Base-by-base conservation (phyloP, 1,140 invertebrate species). In the Ectropis grisescens region DNA sequence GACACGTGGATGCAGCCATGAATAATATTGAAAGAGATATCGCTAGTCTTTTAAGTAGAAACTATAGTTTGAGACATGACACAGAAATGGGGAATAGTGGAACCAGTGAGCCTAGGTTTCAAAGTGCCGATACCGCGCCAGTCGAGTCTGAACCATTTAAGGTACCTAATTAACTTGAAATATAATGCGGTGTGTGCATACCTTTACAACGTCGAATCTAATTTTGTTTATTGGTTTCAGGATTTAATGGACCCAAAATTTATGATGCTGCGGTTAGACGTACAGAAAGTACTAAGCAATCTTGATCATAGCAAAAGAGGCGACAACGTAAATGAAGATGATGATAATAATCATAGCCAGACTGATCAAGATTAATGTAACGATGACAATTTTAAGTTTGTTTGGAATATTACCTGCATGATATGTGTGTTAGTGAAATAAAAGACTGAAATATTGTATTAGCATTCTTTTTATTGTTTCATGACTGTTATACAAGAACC, bases 221-320 rank as follows among this genome's bases (percentile, higher is more conserved):
- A 8, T 19, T 19, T 19, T 8, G 16, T 4, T 19, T 19, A 19
- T 19, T 19, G n/a, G n/a, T n/a, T 66, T 19, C 41, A 82, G 78
- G 75, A 74, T 33, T 74, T 65, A 14, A 62, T 75, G 60, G 79
- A 82, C 37, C 75, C 79, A 2, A 80, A 81, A 49, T 61, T 82
- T 37, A 79, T 76, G 71, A 71, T 80, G 65, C 38, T 82, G 6
- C 60, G 76, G 14, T 44, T 82, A 31, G 75, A 82, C 40, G 70
- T 82, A 2, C 70, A 80, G 33, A 58, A 74, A 38, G 70, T 80
- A 0, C 51, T 80, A 22, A 67, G 54, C 44, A 75, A 76, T 57
- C 48, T 80, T 27, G 64, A 69, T 12, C 57, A 60, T 16, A 59
- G 19, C 29, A 69, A 65, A 27, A 59, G 41, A 32, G 49, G 36